Evolutionary conservation across 2,113 vertebrate genomes (phyloP).

Genomic region (Cervus canadensis): DNA sequence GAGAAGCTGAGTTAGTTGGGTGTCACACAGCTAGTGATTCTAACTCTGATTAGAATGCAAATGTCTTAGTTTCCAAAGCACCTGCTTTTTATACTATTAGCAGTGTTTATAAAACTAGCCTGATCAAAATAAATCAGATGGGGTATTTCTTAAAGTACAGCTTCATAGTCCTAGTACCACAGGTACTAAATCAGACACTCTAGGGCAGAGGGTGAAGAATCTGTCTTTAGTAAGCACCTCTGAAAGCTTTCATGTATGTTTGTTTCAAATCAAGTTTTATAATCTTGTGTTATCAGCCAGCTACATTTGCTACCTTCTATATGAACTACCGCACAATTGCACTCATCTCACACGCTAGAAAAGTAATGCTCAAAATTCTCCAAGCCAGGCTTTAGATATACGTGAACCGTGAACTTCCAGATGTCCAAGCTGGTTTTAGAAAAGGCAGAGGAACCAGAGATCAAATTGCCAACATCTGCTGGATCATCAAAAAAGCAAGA

Average conservation of each 20-base stretch:
- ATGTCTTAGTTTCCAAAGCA: not conserved
- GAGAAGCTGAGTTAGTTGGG: not conserved
- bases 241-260: not conserved
- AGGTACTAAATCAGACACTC: not conserved
- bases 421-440: too few relatives aligned
- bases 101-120: not conserved
- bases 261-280: not conserved
- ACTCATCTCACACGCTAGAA: too few relatives aligned
- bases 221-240: not conserved
- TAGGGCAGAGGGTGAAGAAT: not conserved
- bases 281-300: not conserved
- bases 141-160: not conserved
- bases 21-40: not conserved
- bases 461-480: too few relatives aligned
- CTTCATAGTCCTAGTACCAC: not conserved
- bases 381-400: too few relatives aligned
- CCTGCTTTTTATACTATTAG: not conserved
- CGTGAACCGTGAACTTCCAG: not conserved
- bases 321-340: not conserved
- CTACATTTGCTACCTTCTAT: not conserved
- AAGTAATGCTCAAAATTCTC: too few relatives aligned
- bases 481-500: too few relatives aligned
- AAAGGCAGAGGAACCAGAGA: too few relatives aligned
- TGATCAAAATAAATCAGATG: not conserved
- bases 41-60: not conserved